phyloP scores from a whole-genome alignment of 2,797 vertebrate species.

The Loris lydekkerianus region DNA sequence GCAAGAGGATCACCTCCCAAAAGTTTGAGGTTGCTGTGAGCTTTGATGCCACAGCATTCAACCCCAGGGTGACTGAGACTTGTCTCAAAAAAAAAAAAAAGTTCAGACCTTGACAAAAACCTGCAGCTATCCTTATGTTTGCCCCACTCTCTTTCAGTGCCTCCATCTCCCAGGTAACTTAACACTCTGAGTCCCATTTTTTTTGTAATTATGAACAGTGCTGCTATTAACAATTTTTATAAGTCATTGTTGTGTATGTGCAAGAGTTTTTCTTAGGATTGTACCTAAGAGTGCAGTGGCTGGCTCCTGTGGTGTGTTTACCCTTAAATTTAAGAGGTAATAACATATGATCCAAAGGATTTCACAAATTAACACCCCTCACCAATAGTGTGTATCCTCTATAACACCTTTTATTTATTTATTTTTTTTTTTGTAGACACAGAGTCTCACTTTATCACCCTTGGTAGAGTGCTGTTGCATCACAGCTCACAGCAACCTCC shows the following conservation, averaged over 20 bases:
- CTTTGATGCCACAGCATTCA: no score
- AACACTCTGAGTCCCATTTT: not conserved
- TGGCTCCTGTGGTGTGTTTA: not conserved
- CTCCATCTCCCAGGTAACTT: not conserved
- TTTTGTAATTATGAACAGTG: not conserved
- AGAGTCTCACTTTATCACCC: no score
- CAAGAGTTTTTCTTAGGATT: not conserved
- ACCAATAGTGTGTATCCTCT: not conserved
- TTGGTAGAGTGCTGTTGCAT: no score
- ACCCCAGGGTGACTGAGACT: no score
- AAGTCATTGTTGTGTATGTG: not conserved
- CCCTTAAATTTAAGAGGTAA: not conserved
- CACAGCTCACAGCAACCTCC: no score
- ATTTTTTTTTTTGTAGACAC: no score
- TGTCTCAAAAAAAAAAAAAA: not conserved
- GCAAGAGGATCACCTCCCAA: no score
- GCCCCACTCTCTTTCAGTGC: no score
- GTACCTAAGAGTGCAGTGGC: not conserved
- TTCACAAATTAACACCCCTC: not conserved
- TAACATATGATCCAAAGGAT: not conserved
- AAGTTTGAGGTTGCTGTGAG: no score
- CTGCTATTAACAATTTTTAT: not conserved
- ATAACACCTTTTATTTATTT: not conserved
- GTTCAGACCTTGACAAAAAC: not conserved
- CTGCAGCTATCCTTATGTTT: not conserved